Percentiles rank a stretch among this genome's conserved stretches.
These are phyloP conservation scores for Atherinomorus stipes DNA, from an alignment of 2,113 vertebrate genomes.

Conservation along the genomic window DNA sequence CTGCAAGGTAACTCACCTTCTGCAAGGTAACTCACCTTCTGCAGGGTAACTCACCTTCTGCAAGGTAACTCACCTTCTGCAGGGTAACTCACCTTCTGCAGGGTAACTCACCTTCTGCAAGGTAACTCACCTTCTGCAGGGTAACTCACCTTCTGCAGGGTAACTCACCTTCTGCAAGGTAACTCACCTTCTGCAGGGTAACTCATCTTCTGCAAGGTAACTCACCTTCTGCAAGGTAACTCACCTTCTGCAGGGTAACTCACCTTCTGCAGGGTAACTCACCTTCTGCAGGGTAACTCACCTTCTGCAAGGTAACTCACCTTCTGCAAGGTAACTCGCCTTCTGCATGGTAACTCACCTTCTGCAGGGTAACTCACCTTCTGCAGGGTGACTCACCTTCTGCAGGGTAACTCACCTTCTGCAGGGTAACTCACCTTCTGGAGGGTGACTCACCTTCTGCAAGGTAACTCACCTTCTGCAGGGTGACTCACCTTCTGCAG, in stretches of 20 bases:
- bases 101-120: constrained; percentile 82
- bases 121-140: neutral
- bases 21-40: constrained; percentile 80
- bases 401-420: constrained; percentile 80
- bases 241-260: constrained; percentile 62
- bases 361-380: constrained; percentile 79
- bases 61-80: constrained; percentile 81
- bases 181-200: constrained; percentile 83
- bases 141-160: constrained; percentile 82
- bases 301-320: constrained; percentile 62
- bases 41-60: constrained; percentile 19
- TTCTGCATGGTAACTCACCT: constrained; percentile 41
- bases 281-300: constrained; percentile 73
- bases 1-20: constrained; percentile 32
- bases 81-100: constrained; percentile 7
- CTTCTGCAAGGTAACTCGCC: constrained; percentile 78
- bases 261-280: constrained; percentile 72
- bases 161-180: neutral
- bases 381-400: constrained; percentile 30
- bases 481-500: constrained; percentile 82
- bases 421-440: constrained; percentile 19
- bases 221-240: constrained; percentile 82
- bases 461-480: constrained; percentile 8
- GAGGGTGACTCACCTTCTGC: constrained; percentile 81
- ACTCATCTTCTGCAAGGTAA: neutral